These are phyloP conservation scores for Pitta sordida DNA, from an alignment of 2,113 vertebrate species.

Conservation along the genomic window DNA sequence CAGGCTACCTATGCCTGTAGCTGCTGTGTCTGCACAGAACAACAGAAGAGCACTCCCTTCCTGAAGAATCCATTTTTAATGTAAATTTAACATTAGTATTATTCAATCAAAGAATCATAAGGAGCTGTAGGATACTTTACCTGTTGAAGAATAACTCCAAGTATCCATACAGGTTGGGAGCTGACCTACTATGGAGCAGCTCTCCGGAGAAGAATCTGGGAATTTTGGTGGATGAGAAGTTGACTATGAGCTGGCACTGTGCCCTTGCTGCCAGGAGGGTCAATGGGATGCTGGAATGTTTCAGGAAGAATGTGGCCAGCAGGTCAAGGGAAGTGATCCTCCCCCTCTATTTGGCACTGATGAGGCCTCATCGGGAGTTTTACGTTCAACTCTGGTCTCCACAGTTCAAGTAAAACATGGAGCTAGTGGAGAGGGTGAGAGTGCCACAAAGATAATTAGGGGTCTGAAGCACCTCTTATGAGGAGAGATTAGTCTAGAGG, in stretches of 20 bases:
- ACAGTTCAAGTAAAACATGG: background rate
- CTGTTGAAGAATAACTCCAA: background rate
- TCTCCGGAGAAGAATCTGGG: background rate
- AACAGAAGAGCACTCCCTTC: background rate
- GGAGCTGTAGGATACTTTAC: background rate
- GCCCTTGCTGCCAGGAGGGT: background rate
- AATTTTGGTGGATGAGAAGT: background rate
- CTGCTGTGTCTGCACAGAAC: background rate
- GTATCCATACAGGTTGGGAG: background rate
- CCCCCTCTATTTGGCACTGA: background rate
- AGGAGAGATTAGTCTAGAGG: background rate
- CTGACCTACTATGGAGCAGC: background rate
- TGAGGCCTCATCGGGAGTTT: no score
- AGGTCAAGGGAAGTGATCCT: background rate
- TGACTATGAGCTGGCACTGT: background rate
- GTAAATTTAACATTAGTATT: background rate
- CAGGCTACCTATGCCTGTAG: background rate
- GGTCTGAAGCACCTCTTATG: background rate
- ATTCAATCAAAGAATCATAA: background rate
- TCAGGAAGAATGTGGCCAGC: background rate
- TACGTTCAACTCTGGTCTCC: background rate
- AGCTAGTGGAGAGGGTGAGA: background rate
- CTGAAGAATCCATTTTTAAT: background rate
- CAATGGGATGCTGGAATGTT: background rate
- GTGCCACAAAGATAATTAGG: background rate